Percentiles rank a stretch among this genome's conserved stretches.
phyloP scores from a whole-genome alignment of 2,797 vertebrate genomes.

The Picus viridis region DNA sequence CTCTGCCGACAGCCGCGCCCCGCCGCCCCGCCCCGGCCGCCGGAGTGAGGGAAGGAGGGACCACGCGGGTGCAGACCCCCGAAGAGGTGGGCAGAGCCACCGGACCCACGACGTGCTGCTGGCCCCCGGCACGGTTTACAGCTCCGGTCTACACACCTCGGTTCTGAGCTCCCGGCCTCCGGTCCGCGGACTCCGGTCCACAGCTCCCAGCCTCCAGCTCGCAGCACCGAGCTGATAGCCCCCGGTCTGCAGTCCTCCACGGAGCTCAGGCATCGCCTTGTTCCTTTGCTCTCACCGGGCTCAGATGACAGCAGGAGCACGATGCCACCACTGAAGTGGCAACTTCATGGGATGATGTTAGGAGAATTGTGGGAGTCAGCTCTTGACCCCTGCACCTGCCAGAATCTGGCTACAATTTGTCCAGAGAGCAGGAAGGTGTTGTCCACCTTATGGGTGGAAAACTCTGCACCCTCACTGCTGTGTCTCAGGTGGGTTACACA shows the following conservation, averaged over 20 bases:
- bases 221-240: neutral
- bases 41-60: neutral
- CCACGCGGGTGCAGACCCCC: neutral
- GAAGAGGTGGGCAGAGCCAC: neutral
- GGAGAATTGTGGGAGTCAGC: neutral
- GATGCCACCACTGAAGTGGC: accelerated
- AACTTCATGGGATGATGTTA: neutral
- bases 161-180: neutral
- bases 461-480: neutral
- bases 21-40: neutral
- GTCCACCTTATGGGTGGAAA: neutral
- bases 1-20: slow-evolving; percentile 10
- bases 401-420: neutral
- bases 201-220: neutral
- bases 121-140: too few species aligned
- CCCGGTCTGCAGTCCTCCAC: neutral
- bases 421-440: neutral
- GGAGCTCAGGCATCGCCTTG: neutral
- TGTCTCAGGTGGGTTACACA: neutral
- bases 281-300: neutral
- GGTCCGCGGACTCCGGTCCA: neutral
- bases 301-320: neutral
- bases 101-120: neutral
- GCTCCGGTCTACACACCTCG: neutral
- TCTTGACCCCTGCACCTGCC: accelerated